A percentile compares a stretch with the other conserved stretches of the same genome.
Conservation (phyloP, 2,113 vertebrate genomes). For the Dolichotis patagonum region DNA sequence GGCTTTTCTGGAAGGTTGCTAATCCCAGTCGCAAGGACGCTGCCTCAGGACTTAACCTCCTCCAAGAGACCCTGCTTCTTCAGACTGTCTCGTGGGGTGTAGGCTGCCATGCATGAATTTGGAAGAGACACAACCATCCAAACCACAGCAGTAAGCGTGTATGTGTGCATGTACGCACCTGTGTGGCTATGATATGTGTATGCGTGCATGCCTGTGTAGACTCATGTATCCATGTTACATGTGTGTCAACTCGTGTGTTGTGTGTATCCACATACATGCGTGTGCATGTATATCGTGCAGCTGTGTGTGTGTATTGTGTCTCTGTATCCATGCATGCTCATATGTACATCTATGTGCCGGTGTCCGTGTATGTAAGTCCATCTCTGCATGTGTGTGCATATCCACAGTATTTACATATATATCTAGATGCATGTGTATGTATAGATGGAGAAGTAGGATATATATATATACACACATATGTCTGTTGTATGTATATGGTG, state of each 20-base stretch:
- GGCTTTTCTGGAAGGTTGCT: too few species aligned
- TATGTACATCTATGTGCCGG: not conserved
- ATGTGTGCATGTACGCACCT: not conserved
- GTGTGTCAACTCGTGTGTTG: not conserved
- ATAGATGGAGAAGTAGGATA: too few species aligned
- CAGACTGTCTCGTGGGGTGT: fast-evolving
- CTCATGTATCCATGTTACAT: too few species aligned
- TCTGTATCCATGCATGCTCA: not conserved
- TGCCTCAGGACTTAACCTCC: not conserved
- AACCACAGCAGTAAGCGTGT: not conserved
- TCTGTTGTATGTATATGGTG: too few species aligned
- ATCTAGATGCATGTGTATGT: fast-evolving
- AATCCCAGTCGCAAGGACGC: not conserved
- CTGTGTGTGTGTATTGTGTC: not conserved
- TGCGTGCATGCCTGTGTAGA: fast-evolving
- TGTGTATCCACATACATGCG: not conserved
- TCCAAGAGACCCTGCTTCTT: not conserved
- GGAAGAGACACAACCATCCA: not conserved
- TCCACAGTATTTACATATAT: too few species aligned
- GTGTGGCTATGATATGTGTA: not conserved
- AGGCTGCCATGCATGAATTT: not conserved
- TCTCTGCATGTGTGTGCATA: not conserved
- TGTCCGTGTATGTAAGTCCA: not conserved
- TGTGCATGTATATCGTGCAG: not conserved
- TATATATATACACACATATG: too few species aligned